phyloP scores from a whole-genome alignment of 2,797 vertebrate genomes.

The Oreochromis mossambicus region DNA sequence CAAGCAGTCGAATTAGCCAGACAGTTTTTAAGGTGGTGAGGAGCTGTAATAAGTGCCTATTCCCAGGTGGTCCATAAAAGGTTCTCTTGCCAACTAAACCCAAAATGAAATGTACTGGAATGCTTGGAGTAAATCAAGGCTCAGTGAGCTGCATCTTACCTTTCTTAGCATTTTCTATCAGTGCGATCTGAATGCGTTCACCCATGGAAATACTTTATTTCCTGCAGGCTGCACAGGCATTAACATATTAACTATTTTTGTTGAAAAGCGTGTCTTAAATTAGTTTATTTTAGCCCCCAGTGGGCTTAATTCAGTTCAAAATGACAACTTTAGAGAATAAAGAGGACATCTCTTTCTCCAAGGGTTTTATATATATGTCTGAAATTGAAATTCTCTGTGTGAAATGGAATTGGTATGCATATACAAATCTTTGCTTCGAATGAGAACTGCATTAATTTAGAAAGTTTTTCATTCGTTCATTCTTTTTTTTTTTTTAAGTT shows the following conservation, averaged over 20 bases:
- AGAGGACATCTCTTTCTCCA: background rate
- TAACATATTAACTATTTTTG: background rate
- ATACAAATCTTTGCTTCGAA: background rate
- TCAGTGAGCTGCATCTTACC: background rate
- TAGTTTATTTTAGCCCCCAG: background rate
- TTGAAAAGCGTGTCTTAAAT: background rate
- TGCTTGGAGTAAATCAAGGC: constrained; percentile 22
- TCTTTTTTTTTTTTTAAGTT: background rate
- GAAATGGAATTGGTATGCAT: background rate
- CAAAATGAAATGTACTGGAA: constrained; percentile 36
- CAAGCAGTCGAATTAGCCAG: background rate
- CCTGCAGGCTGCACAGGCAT: constrained; percentile 20
- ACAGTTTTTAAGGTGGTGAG: background rate
- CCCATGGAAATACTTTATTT: constrained; percentile 12
- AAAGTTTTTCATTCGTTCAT: background rate
- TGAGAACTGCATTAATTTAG: constrained; percentile 5
- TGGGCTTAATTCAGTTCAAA: background rate
- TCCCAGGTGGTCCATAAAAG: constrained; percentile 24
- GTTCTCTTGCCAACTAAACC: background rate
- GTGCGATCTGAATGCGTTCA: constrained; percentile 5
- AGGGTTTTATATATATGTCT: background rate
- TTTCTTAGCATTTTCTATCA: background rate
- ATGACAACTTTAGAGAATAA: background rate
- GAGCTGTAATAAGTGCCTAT: background rate
- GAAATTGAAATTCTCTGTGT: constrained; percentile 2